Conservation (phyloP, 2,888 invertebrate genomes). For the Helicoverpa assulta region DNA sequence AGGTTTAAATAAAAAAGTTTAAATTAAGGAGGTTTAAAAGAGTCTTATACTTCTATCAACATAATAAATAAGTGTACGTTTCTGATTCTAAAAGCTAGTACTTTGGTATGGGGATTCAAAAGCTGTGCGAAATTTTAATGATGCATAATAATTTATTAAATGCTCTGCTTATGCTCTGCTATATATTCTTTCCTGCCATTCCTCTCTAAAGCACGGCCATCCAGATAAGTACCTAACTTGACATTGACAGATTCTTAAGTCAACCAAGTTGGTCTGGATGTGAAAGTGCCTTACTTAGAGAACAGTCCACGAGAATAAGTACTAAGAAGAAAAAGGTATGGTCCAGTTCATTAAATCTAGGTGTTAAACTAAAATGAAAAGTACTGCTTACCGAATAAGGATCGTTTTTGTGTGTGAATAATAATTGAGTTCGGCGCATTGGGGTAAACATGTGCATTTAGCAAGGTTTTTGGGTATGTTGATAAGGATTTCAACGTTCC, state of each 20-base stretch:
- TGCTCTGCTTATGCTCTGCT: no score
- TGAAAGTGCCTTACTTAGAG: background rate
- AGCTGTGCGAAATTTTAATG: no score
- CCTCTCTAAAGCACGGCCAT: background rate
- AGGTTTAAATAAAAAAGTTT: slow-evolving; percentile 32
- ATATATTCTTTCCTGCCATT: background rate
- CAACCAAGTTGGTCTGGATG: background rate
- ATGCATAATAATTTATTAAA: no score
- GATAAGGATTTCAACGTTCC: slow-evolving; percentile 87
- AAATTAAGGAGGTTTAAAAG: background rate
- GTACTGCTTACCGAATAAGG: slow-evolving; percentile 81
- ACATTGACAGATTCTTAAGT: background rate
- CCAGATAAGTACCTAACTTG: background rate
- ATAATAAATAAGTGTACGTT: no score
- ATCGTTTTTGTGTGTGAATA: slow-evolving; percentile 87
- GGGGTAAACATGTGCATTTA: slow-evolving; percentile 86
- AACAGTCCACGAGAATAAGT: background rate
- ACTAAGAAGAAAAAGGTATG: background rate
- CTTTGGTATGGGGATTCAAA: no score
- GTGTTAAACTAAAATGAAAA: slow-evolving; percentile 15
- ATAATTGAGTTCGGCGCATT: slow-evolving; percentile 88
- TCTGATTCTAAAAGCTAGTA: no score
- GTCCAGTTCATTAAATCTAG: background rate
- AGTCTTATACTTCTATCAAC: no score
- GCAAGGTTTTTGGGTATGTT: slow-evolving; percentile 87